phyloP scores from a whole-genome alignment of 2,888 invertebrate species.

The Stratiomys singularior region DNA sequence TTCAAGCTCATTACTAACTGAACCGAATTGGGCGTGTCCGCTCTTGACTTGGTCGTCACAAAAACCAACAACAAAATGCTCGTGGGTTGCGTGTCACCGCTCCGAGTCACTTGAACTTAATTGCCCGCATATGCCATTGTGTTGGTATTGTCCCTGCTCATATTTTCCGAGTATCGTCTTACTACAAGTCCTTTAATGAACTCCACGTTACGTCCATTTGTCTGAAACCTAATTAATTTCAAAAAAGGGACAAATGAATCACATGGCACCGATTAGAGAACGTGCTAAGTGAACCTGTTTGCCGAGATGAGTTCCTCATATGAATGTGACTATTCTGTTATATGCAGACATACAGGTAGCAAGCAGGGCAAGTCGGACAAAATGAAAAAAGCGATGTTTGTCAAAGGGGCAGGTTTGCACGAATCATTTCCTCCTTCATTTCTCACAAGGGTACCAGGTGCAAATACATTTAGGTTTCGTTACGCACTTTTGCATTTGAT shows the following conservation, averaged over 20 bases:
- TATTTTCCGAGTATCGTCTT: slow-evolving; percentile 32
- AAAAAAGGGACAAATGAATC: slow-evolving; percentile 17
- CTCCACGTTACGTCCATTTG: not conserved
- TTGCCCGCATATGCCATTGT: slow-evolving; percentile 43
- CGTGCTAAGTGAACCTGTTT: slow-evolving; percentile 24
- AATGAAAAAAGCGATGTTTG: too few species aligned
- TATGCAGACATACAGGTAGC: too few species aligned
- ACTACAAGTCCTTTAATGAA: slow-evolving; percentile 22
- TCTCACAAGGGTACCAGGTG: too few species aligned
- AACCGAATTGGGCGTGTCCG: slow-evolving; percentile 27
- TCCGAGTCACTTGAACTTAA: slow-evolving; percentile 38
- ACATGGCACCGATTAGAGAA: not conserved
- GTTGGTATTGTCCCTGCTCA: slow-evolving; percentile 11
- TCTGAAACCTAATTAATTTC: slow-evolving; percentile 36
- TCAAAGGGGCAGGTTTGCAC: too few species aligned
- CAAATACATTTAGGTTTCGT: too few species aligned
- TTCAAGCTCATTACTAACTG: slow-evolving; percentile 12
- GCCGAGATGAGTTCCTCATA: too few species aligned
- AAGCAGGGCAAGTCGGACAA: too few species aligned
- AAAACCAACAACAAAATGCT: not conserved
- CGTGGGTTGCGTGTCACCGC: slow-evolving; percentile 36
- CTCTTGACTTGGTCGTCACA: not conserved
- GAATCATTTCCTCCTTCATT: too few species aligned
- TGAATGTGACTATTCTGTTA: too few species aligned
- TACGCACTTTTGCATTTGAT: too few species aligned